Base-by-base conservation (phyloP, 1,140 invertebrate species). In the Bombus difficillimus region DNA sequence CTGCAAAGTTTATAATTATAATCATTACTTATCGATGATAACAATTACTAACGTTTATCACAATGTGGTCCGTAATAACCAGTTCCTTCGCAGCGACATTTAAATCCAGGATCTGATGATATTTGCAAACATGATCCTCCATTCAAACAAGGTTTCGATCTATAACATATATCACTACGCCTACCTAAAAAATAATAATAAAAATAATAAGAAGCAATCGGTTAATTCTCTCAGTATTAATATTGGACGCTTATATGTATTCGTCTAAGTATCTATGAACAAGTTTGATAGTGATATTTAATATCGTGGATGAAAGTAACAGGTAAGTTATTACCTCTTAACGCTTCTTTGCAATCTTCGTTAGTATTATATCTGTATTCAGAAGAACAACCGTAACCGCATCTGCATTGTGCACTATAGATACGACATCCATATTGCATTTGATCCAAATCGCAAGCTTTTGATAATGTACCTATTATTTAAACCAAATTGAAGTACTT, bases 11-110 rank as follows among this genome's bases (percentile, higher is more conserved):
- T 43, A 43, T 75, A 62, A 74, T 41, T n/a, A 57, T 81, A 80
- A 69, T 37, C 15, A 82, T 76, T 34, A 28, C 66, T 76, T 12
- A 62, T 62, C 22, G 3, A 28, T 75, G 71, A 62, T 28, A 75
- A 39, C 69, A 28, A 53, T 87, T 89, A 93, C 91, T 94, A 95
- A 97, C 97, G 94, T 95, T 95, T 96, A 90, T 97, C 96, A 93
- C 97, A 98, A 87, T 96, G 95, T 77, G 94, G 94, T 37, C 97
- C 97, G 92, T 96, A 97, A 92, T 95, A 97, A 73, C 97, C 97
- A 68, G 97, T 97, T 80, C 97, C 97, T 91, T 97, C 96, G 92
- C 97, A 98, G 88, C 96, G 95, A 92, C 97, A 98, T 92, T 96
- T 96, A 92, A 96, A 98, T 57, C 97, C 96, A 12, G 97, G 97